Percentiles rank a stretch among this genome's conserved stretches.
These are phyloP conservation scores for Kryptolebias marmoratus DNA, from an alignment of 2,113 vertebrate species.

Conservation along the genomic window DNA sequence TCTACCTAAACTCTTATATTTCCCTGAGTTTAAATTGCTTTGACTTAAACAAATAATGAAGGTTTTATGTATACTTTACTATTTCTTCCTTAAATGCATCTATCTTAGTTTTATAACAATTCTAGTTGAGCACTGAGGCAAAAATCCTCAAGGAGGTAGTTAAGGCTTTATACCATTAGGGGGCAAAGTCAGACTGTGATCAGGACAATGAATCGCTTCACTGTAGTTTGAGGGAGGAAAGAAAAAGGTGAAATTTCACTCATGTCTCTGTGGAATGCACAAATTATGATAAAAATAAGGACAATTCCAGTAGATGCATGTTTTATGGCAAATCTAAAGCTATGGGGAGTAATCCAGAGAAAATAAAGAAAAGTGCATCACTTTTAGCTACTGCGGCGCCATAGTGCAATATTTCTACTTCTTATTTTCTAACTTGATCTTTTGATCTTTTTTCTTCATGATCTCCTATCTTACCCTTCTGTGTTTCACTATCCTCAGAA, in stretches of 20 bases:
- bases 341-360: not conserved
- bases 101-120: not conserved
- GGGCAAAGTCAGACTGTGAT: slow-evolving; percentile 63
- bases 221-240: not conserved
- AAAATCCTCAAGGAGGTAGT: slow-evolving; percentile 20
- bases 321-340: slow-evolving; percentile 4
- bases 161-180: slow-evolving; percentile 52
- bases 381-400: slow-evolving; percentile 6
- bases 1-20: no score
- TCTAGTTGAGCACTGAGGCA: not conserved
- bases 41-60: no score
- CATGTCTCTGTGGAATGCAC: slow-evolving; percentile 11
- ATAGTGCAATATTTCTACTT: not conserved
- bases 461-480: not conserved
- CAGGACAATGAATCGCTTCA: not conserved
- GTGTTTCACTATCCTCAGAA: slow-evolving; percentile 2
- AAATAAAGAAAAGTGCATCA: not conserved
- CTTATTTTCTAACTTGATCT: not conserved
- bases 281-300: slow-evolving; percentile 10
- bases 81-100: no score
- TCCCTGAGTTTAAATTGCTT: no score
- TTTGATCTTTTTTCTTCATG: not conserved
- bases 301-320: slow-evolving; percentile 12
- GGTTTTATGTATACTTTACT: no score
- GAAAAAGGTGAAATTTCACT: not conserved